Percentiles rank a stretch among this genome's conserved stretches.
Evolutionary conservation across 2,113 vertebrate genomes (phyloP).

Genomic region (Ciconia maguari): DNA sequence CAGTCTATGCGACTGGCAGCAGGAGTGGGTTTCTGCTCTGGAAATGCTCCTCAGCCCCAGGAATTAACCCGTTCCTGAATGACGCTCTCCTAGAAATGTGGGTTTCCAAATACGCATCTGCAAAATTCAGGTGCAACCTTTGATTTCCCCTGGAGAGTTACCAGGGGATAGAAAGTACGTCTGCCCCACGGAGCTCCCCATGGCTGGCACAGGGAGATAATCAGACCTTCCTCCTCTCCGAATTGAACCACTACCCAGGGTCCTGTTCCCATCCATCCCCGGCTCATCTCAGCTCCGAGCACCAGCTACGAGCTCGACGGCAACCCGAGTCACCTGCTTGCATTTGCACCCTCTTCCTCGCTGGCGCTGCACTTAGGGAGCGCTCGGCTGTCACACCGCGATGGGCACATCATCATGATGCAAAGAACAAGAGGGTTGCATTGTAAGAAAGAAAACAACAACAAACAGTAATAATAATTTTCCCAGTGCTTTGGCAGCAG

Average conservation of each 20-base stretch:
- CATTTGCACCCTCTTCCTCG: background rate
- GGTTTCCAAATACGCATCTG: background rate
- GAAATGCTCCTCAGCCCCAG: background rate
- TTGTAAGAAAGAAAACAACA: background rate
- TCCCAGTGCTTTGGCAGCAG: conserved; percentile 28
- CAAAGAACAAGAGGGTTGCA: background rate
- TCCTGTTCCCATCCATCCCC: background rate
- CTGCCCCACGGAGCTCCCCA: fast-evolving
- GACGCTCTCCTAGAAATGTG: background rate
- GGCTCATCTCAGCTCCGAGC: background rate
- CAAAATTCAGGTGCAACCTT: background rate
- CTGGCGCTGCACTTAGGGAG: background rate
- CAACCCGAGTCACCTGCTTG: background rate
- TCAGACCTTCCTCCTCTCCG: background rate
- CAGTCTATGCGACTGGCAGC: fast-evolving
- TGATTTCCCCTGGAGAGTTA: too few relatives aligned
- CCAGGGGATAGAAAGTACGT: background rate
- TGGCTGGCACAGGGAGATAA: background rate
- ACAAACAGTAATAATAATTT: background rate
- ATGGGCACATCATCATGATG: background rate
- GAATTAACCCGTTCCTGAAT: background rate
- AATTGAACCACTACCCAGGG: background rate
- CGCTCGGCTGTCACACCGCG: background rate
- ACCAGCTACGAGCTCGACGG: fast-evolving
- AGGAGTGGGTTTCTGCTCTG: background rate